phyloP scores from a whole-genome alignment of 1,140 invertebrate genomes.

The Ips typographus region DNA sequence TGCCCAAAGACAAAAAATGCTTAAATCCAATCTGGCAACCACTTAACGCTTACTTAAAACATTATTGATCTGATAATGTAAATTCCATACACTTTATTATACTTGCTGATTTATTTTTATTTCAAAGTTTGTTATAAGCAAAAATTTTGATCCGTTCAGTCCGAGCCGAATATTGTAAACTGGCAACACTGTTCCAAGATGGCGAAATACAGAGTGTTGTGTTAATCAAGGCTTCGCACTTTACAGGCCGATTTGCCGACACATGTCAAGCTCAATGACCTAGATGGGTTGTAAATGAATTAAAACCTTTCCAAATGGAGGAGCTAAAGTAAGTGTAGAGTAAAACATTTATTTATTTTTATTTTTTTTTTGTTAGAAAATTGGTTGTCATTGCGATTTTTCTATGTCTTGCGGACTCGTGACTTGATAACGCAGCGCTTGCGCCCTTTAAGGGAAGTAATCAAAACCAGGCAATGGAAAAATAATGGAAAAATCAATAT shows the following conservation, averaged over 20 bases:
- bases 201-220: constrained; percentile 43
- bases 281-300: background rate
- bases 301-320: constrained; percentile 2
- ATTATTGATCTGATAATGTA: background rate
- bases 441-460: no score
- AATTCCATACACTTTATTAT: background rate
- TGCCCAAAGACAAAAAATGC: background rate
- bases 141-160: background rate
- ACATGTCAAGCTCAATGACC: no score
- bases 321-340: constrained; percentile 21
- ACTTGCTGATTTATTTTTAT: background rate
- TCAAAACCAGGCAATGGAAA: no score
- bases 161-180: background rate
- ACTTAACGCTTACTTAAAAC: background rate
- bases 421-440: no score
- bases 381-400: background rate
- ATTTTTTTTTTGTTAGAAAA: background rate
- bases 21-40: background rate
- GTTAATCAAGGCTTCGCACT: constrained; percentile 30
- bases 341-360: background rate
- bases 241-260: no score
- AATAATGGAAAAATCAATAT: no score
- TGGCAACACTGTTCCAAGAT: constrained; percentile 38
- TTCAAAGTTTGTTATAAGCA: background rate
- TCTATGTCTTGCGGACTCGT: no score